phyloP scores from a whole-genome alignment of 2,113 vertebrate genomes.

The Ictalurus punctatus region DNA sequence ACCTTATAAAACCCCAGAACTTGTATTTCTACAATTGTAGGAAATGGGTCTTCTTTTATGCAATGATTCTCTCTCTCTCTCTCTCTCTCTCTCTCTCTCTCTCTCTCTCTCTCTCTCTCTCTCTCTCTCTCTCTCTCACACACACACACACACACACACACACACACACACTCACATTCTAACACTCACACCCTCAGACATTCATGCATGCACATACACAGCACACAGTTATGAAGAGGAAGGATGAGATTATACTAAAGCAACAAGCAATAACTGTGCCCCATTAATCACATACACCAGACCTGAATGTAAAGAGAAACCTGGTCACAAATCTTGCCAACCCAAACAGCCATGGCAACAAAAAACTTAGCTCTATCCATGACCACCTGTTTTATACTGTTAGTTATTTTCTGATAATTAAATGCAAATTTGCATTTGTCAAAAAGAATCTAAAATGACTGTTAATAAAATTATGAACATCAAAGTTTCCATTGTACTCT shows the following conservation, averaged over 20 bases:
- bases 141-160: not conserved
- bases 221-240: constrained; percentile 2
- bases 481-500: not conserved
- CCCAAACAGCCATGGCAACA: not conserved
- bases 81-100: not conserved
- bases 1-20: constrained; percentile 40
- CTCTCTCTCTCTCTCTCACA: not conserved
- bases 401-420: not conserved
- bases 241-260: constrained; percentile 45
- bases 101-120: not conserved
- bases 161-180: not conserved
- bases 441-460: not conserved
- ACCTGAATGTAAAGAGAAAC: not conserved
- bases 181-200: not conserved
- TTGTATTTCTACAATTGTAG: constrained; percentile 22
- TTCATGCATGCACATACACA: not conserved
- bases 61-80: not conserved
- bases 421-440: not conserved
- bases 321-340: not conserved
- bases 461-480: not conserved
- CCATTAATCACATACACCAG: constrained; percentile 24
- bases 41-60: constrained; percentile 29
- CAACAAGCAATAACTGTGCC: constrained; percentile 24
- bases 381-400: not conserved
- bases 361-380: not conserved